These are phyloP conservation scores for Maniola jurtina DNA, from an alignment of 1,140 invertebrate species.

Conservation along the genomic window DNA sequence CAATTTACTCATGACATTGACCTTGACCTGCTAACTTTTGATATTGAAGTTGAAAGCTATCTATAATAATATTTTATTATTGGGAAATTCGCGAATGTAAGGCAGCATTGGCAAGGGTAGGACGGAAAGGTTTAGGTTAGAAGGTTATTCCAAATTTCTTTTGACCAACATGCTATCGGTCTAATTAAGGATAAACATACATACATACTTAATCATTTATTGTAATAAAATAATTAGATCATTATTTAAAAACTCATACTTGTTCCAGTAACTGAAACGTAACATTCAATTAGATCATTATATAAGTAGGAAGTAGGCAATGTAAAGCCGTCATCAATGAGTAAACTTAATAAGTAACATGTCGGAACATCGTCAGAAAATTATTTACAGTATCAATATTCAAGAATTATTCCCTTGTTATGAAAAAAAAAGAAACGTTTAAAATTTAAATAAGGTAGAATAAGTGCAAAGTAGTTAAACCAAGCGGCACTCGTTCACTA, in stretches of 20 bases:
- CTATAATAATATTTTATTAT: not conserved
- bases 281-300: constrained; percentile 1
- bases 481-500: no score
- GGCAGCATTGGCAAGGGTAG: not conserved
- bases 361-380: constrained; percentile 3
- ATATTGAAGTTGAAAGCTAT: not conserved
- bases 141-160: not conserved
- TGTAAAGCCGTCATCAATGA: constrained; percentile 1
- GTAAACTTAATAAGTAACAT: constrained; percentile 9
- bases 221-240: not conserved
- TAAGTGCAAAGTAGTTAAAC: no score
- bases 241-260: no score
- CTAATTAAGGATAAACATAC: no score
- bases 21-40: not conserved
- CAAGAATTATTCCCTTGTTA: no score
- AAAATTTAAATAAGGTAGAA: no score
- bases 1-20: not conserved
- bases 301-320: constrained; percentile 1
- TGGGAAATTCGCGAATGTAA: not conserved
- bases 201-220: not conserved
- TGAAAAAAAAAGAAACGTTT: no score
- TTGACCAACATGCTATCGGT: not conserved
- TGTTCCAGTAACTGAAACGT: not conserved
- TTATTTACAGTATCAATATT: not conserved
- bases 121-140: not conserved